Conservation (phyloP, 2,113 vertebrate genomes). For the Nyctibius bracteatus region DNA sequence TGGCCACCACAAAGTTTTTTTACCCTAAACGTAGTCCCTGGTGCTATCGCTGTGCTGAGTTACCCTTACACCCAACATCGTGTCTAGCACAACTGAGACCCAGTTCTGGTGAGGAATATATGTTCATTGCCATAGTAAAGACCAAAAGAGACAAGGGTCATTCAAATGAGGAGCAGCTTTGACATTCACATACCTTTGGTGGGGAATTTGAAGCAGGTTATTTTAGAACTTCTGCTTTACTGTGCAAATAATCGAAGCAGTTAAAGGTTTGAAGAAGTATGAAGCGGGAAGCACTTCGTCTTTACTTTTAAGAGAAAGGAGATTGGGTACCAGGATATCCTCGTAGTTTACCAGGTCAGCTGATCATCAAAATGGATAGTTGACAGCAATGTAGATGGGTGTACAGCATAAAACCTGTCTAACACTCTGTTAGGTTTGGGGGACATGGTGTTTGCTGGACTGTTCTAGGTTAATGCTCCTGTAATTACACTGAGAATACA, state of each 20-base stretch:
- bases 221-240: constrained; percentile 15
- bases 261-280: background rate
- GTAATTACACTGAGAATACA: background rate
- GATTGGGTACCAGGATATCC: background rate
- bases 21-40: background rate
- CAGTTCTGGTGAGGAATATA: background rate
- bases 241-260: background rate
- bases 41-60: background rate
- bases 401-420: background rate
- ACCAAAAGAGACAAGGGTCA: background rate
- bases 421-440: background rate
- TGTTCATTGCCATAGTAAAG: background rate
- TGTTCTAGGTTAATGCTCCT: background rate
- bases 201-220: background rate
- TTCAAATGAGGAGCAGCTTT: background rate
- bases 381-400: background rate
- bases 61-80: background rate
- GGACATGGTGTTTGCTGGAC: background rate
- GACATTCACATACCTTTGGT: rapidly evolving
- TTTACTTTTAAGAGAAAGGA: background rate
- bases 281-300: background rate
- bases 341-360: background rate
- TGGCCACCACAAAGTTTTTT: background rate
- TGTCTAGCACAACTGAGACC: background rate
- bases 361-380: background rate